Base-by-base conservation (phyloP, 2,113 vertebrate species). In the Vulpes ferrilata region DNA sequence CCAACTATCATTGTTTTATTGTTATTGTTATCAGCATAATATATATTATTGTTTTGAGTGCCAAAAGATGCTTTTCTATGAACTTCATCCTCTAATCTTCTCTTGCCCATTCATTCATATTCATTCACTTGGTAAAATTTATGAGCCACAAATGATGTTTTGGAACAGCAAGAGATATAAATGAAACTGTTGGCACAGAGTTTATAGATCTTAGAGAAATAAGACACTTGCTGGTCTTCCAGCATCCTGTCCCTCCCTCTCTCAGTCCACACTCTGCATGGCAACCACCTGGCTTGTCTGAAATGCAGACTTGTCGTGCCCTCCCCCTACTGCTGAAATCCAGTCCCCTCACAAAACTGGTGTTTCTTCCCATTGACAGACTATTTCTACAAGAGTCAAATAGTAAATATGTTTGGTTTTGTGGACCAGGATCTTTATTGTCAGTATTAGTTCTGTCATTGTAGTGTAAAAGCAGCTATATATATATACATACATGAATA, bases 401-500 rank as follows among this genome's bases (percentile, higher is more conserved):
- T 0, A 59, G 11, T 60, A 74, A 83, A 81, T 48, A 48, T 4
- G 3, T 43, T 53, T 78, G 90, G 48, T 43, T 64, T 84, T 35
- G 32, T 57, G 25, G 59, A 76, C 11, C 60, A 19, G 25, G 4
- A 1, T 55, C 6, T 73, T 17, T 35, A 22, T 60, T 62, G 23
- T 64, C 55, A 80, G 16, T n/a, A 3, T 32, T 35, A 59, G 0
- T 5, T 89, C 27, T 65, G 1, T 20, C 11, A 2, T 64, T 43
- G 11, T 4, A 88, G 15, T 11, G 15, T 10, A 43, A 78, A 71
- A 90, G n/a, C 30, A 73, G 3, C 48, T 32, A 22, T 0, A 7
- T 3, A 7, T 3, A 43, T 43, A 7, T 3, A 0, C 0, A 2
- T 15, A 60, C 59, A 4, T 9, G 6, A 22, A 27, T 20, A 48